A percentile compares a stretch with the other conserved stretches of the same genome.
phyloP scores from a whole-genome alignment of 1,140 invertebrate species.

The Diabrotica virgifera region DNA sequence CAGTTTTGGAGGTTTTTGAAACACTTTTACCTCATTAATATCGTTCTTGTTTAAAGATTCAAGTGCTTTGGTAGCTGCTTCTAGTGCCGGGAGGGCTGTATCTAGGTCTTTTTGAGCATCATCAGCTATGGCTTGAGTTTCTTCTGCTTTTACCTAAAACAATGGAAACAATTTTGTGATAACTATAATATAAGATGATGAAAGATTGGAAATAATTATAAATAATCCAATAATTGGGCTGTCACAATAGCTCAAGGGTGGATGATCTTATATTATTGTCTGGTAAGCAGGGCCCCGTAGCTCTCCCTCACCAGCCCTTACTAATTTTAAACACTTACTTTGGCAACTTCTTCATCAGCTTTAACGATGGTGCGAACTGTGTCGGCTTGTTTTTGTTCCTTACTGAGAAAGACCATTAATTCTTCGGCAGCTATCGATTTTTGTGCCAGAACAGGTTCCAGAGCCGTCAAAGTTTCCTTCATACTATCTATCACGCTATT shows the following conservation, averaged over 20 bases:
- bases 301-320: no score
- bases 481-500: constrained; percentile 81
- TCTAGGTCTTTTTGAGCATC: constrained; percentile 84
- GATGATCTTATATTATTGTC: not conserved
- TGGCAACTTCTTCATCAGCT: constrained; percentile 73
- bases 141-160: constrained; percentile 68
- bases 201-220: not conserved
- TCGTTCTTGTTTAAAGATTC: constrained; percentile 85
- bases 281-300: no score
- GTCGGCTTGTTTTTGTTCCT: constrained; percentile 82
- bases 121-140: constrained; percentile 77
- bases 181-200: no score
- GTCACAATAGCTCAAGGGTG: not conserved
- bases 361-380: constrained; percentile 72
- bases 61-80: constrained; percentile 78
- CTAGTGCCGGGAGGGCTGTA: constrained; percentile 77
- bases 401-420: constrained; percentile 70
- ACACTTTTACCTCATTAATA: constrained; percentile 84
- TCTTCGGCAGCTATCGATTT: constrained; percentile 79
- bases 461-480: constrained; percentile 79
- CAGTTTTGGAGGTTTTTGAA: constrained; percentile 82
- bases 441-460: constrained; percentile 81
- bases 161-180: not conserved
- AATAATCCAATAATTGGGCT: not conserved
- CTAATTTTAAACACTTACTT: constrained; percentile 51